phyloP scores from a whole-genome alignment of 92 coral and sea anemone species.

The Micromussa lordhowensis region DNA sequence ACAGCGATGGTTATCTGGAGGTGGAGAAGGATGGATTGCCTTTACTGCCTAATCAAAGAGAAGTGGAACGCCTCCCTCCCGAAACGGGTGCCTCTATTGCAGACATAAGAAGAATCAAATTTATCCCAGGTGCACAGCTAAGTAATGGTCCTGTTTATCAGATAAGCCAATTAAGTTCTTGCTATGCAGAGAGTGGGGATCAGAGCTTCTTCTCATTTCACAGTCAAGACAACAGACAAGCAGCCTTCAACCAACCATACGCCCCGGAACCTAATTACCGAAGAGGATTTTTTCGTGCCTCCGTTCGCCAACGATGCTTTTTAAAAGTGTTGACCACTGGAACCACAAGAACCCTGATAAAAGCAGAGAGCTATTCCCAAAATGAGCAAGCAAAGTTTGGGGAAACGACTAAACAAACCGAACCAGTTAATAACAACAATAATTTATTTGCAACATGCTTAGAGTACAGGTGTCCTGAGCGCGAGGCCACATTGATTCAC shows the following conservation, averaged over 20 bases:
- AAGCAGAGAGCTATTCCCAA: slow-evolving; percentile 5
- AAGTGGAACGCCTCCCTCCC: not conserved
- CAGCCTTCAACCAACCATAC: not conserved
- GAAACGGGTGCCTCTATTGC: not conserved
- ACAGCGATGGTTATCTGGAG: slow-evolving; percentile 40
- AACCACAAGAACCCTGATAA: not conserved
- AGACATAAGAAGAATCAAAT: not conserved
- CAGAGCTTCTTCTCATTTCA: slow-evolving; percentile 7
- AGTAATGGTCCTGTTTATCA: not conserved
- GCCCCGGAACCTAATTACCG: not conserved
- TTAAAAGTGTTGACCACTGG: slow-evolving; percentile 3
- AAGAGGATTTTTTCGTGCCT: not conserved
- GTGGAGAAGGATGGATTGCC: slow-evolving; percentile 19
- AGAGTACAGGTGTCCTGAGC: slow-evolving; percentile 16
- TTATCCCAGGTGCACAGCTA: not conserved
- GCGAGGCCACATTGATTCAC: not conserved
- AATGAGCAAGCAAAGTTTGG: not conserved
- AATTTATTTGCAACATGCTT: slow-evolving; percentile 3
- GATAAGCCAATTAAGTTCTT: not conserved
- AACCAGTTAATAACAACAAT: not conserved
- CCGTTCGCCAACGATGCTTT: not conserved
- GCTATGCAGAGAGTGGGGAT: not conserved
- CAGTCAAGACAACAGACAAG: not conserved
- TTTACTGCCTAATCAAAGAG: not conserved
- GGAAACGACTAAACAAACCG: not conserved